Evolutionary conservation across 2,113 vertebrate genomes (phyloP).

Genomic region (Bombycilla garrulus): DNA sequence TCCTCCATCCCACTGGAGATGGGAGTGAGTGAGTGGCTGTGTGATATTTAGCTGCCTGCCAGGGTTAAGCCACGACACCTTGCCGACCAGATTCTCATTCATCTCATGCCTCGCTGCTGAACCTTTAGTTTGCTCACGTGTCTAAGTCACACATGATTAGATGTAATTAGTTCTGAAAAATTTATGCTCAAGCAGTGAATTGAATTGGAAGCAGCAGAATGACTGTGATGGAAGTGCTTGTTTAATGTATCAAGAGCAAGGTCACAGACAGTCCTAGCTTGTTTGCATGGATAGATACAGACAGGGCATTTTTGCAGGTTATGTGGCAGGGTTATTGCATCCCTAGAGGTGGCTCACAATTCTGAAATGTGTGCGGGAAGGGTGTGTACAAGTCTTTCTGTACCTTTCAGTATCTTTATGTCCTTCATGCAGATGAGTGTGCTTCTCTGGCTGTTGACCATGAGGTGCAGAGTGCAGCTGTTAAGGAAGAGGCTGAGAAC

Average conservation of each 20-base stretch:
- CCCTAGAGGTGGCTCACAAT: not conserved
- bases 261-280: not conserved
- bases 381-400: not conserved
- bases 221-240: not conserved
- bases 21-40: not conserved
- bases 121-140: not conserved
- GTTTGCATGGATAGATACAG: not conserved
- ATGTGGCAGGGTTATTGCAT: not conserved
- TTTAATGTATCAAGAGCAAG: not conserved
- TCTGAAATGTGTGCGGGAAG: not conserved
- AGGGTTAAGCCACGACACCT: not conserved
- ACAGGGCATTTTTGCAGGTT: not conserved
- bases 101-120: not conserved
- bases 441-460: not conserved
- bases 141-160: not conserved
- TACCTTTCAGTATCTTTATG: not conserved
- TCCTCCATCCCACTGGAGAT: not conserved
- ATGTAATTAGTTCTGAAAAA: constrained; percentile 43
- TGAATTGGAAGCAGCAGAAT: not conserved
- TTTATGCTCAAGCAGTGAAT: not conserved
- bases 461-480: not conserved
- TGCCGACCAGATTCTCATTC: constrained; percentile 12
- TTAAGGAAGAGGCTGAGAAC: not conserved
- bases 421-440: not conserved
- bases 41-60: not conserved